Conservation (phyloP, 2,797 vertebrate genomes). For the Poeciliopsis gracilis region DNA sequence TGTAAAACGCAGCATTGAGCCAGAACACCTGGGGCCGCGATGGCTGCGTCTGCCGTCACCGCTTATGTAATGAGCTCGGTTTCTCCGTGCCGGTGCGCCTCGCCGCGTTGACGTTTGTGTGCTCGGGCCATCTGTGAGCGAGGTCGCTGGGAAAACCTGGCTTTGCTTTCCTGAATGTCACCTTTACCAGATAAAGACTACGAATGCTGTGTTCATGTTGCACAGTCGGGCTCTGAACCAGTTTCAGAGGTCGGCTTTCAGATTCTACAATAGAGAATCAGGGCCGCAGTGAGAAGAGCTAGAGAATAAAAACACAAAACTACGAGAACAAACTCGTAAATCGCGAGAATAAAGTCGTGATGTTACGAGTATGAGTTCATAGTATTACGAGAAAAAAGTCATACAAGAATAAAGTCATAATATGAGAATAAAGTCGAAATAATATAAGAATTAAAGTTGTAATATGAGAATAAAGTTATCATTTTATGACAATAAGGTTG, state of each 20-base stretch:
- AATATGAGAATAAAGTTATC: too few species aligned
- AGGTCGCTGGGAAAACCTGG: constrained; percentile 58
- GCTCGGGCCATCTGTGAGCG: constrained; percentile 63
- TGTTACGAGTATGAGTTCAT: too few species aligned
- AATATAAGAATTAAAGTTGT: too few species aligned
- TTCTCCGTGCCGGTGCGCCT: constrained; percentile 61
- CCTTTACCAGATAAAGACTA: constrained; percentile 37
- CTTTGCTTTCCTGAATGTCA: constrained; percentile 60
- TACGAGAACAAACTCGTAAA: too few species aligned
- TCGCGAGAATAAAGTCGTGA: too few species aligned
- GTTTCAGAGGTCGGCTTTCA: not conserved
- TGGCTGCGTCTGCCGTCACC: constrained; percentile 39
- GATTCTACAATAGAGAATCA: not conserved
- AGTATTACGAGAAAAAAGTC: too few species aligned
- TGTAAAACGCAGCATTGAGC: constrained; percentile 1
- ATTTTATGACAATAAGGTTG: too few species aligned
- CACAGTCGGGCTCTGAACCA: not conserved
- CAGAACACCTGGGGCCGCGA: constrained; percentile 61
- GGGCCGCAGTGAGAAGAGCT: too few species aligned
- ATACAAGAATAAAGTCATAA: too few species aligned
- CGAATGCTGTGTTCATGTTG: constrained; percentile 11
- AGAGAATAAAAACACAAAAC: too few species aligned
- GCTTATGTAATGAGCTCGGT: constrained; percentile 65
- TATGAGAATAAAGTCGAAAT: too few species aligned
- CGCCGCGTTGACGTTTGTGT: constrained; percentile 67